Evolutionary conservation across 1,140 invertebrate genomes (phyloP).

Genomic region (Brachionus angularis): DNA sequence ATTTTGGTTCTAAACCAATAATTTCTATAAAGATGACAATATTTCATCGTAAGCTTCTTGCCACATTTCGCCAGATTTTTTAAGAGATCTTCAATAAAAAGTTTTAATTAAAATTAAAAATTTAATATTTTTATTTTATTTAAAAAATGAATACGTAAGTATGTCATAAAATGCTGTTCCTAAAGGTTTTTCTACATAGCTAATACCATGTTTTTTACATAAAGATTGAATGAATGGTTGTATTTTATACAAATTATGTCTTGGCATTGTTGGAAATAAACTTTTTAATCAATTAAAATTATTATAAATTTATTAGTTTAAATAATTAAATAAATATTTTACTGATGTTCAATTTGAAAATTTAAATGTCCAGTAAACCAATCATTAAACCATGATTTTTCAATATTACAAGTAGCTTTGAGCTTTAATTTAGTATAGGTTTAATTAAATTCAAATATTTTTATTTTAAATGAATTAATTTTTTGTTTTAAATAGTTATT

Average conservation of each 20-base stretch:
- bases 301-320: too few relatives aligned
- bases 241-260: constrained; percentile 56
- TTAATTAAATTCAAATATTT: not conserved
- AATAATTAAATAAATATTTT: constrained; percentile 45
- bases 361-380: constrained; percentile 58
- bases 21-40: not conserved
- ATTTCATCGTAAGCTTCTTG: constrained; percentile 38
- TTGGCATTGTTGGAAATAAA: constrained; percentile 57
- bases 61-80: constrained; percentile 43
- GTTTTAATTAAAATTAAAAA: not conserved
- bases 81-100: not conserved
- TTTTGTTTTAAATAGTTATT: not conserved
- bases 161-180: constrained; percentile 54
- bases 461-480: too few relatives aligned
- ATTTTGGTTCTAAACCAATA: too few relatives aligned
- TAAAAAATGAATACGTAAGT: too few relatives aligned
- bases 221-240: constrained; percentile 53
- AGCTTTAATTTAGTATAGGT: not conserved
- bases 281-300: constrained; percentile 45
- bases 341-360: constrained; percentile 59
- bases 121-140: constrained; percentile 32
- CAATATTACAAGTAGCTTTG: constrained; percentile 46
- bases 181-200: constrained; percentile 52
- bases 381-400: constrained; percentile 46
- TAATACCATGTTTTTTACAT: constrained; percentile 54